Evolutionary conservation across 2,113 vertebrate species (phyloP).

Genomic region (Psophia crepitans): DNA sequence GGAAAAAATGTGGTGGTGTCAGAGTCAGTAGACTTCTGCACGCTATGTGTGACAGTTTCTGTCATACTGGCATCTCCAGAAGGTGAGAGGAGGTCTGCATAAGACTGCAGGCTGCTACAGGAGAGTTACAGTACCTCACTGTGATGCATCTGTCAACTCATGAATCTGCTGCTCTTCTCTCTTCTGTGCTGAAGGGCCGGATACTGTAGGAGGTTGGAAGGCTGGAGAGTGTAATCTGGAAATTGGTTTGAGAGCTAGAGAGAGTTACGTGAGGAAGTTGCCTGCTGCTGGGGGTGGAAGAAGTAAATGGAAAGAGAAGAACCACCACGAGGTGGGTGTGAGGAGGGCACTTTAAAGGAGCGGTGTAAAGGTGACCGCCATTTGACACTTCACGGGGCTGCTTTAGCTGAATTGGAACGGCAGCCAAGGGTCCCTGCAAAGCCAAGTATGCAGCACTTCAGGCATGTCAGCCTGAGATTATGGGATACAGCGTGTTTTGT

Average conservation of each 20-base stretch:
- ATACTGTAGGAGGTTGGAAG: background rate
- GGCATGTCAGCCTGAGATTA: background rate
- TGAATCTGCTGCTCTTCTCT: background rate
- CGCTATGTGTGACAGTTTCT: background rate
- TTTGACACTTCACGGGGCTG: background rate
- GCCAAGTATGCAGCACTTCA: background rate
- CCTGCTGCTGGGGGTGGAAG: background rate
- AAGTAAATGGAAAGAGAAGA: background rate
- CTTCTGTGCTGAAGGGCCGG: background rate
- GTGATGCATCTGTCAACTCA: background rate
- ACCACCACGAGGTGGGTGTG: background rate
- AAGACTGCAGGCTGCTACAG: background rate
- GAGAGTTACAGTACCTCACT: background rate
- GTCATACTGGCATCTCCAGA: background rate
- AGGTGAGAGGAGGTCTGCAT: background rate
- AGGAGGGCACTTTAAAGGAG: background rate
- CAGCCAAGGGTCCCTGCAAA: background rate
- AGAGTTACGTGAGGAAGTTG: background rate
- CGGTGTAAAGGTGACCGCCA: background rate
- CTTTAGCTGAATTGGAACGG: background rate
- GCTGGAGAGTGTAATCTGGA: background rate
- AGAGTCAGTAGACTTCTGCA: background rate
- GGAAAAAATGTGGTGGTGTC: background rate
- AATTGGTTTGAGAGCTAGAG: background rate
- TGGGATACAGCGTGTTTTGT: background rate